These are phyloP conservation scores for Ctena decussata DNA, from an alignment of 2,888 invertebrate species.

Conservation along the genomic window DNA sequence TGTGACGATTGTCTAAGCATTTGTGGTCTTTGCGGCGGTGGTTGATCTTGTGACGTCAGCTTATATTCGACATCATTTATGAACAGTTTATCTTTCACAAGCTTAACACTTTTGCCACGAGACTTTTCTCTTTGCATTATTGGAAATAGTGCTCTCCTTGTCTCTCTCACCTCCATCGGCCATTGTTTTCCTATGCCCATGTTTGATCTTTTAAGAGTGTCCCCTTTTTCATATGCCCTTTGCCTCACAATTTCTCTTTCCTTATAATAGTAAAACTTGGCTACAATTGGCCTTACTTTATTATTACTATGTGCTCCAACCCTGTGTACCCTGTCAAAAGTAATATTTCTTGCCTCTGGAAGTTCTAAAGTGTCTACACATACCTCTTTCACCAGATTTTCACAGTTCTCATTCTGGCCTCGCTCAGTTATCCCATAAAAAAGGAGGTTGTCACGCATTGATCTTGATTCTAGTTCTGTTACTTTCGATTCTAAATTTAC, in stretches of 20 bases:
- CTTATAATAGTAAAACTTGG: too few relatives aligned
- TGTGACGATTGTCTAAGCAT: too few relatives aligned
- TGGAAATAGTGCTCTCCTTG: neutral
- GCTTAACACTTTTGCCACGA: neutral
- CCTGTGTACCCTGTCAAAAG: conserved; percentile 13
- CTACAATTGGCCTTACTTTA: neutral
- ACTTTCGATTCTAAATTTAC: neutral
- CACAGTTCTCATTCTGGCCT: neutral
- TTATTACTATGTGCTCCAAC: neutral
- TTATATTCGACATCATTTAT: neutral
- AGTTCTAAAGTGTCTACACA: neutral
- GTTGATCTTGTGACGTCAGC: too few relatives aligned
- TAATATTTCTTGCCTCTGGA: neutral
- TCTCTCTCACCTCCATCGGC: neutral
- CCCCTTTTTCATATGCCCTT: neutral
- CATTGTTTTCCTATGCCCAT: neutral
- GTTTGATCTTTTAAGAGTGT: neutral
- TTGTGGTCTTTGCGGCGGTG: too few relatives aligned
- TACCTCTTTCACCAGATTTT: neutral
- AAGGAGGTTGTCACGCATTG: neutral
- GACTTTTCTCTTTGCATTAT: neutral
- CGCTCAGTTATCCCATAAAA: neutral
- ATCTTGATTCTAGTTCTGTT: neutral
- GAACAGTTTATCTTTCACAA: neutral
- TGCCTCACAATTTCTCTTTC: neutral